Conservation (phyloP, 1,140 invertebrate genomes). For the Diachasmimorpha longicaudata region DNA sequence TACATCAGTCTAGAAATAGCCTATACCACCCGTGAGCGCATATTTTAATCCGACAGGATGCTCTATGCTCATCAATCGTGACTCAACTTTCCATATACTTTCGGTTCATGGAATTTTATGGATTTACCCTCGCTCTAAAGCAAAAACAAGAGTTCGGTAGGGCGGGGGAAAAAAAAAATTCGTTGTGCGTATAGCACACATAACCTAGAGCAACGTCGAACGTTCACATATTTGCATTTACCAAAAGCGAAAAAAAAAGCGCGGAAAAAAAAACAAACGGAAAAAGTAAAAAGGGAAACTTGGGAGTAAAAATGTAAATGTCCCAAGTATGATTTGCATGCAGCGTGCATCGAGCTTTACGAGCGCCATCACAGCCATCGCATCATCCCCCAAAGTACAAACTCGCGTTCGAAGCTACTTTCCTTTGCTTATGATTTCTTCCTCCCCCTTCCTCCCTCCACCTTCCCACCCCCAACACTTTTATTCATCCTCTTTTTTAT, state of each 20-base stretch:
- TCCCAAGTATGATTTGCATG: not conserved
- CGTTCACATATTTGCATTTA: not conserved
- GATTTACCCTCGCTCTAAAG: not conserved
- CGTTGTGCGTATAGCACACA: not conserved
- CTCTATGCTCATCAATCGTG: not conserved
- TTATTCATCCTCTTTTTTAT: not conserved
- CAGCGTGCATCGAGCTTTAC: not conserved
- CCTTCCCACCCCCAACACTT: not conserved
- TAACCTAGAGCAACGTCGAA: slow-evolving; percentile 1
- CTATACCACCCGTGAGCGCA: not conserved
- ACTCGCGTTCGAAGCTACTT: slow-evolving; percentile 6
- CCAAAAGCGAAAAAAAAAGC: not conserved
- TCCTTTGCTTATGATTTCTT: slow-evolving; percentile 2
- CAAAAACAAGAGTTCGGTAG: not conserved
- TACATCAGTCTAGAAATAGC: not conserved
- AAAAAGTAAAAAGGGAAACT: not conserved
- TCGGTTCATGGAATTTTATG: not conserved
- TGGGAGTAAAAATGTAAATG: slow-evolving; percentile 5
- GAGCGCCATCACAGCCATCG: slow-evolving; percentile 6
- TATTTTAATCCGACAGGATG: not conserved
- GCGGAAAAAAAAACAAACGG: not conserved
- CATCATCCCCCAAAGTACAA: slow-evolving; percentile 8
- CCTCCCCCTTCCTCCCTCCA: not conserved
- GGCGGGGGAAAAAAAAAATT: not conserved
- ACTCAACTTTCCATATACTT: not conserved